These are phyloP conservation scores for Trissoscelio sp. DNA, from an alignment of 2,888 invertebrate species.

Conservation along the genomic window DNA sequence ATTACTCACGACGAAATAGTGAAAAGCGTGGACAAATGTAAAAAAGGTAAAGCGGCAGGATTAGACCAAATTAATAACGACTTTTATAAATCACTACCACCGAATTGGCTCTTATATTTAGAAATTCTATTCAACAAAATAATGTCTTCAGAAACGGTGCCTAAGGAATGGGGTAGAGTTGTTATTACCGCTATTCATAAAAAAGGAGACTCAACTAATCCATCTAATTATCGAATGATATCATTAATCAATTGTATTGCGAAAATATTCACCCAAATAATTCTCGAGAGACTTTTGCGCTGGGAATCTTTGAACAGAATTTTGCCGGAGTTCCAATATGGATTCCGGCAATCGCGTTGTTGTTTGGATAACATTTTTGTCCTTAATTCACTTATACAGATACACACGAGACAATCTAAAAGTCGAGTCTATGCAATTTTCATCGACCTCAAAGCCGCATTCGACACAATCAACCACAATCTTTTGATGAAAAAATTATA, in stretches of 20 bases:
- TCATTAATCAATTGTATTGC: conserved; percentile 13
- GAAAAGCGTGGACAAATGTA: conserved; percentile 1
- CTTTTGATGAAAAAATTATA: conserved; percentile 10
- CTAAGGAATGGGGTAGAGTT: conserved; percentile 17
- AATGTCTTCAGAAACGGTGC: background rate
- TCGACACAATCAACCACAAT: background rate
- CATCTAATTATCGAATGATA: conserved; percentile 11
- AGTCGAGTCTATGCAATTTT: conserved; percentile 20
- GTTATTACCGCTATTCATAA: background rate
- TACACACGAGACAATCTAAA: background rate
- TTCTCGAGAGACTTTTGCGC: background rate
- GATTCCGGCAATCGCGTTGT: background rate
- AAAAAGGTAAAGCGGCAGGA: conserved; percentile 7
- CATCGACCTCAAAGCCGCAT: conserved; percentile 27
- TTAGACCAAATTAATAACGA: background rate
- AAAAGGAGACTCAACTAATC: background rate
- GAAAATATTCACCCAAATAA: conserved; percentile 11
- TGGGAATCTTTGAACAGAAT: conserved; percentile 2
- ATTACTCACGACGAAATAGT: background rate
- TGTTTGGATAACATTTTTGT: conserved; percentile 13
- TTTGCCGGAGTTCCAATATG: conserved; percentile 7
- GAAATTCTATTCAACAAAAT: conserved; percentile 19
- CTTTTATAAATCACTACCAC: conserved; percentile 1
- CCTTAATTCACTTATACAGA: background rate
- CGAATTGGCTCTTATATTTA: conserved; percentile 3